Base-by-base conservation (phyloP, 2,888 invertebrate species). In the Epirrhoe tristata region DNA sequence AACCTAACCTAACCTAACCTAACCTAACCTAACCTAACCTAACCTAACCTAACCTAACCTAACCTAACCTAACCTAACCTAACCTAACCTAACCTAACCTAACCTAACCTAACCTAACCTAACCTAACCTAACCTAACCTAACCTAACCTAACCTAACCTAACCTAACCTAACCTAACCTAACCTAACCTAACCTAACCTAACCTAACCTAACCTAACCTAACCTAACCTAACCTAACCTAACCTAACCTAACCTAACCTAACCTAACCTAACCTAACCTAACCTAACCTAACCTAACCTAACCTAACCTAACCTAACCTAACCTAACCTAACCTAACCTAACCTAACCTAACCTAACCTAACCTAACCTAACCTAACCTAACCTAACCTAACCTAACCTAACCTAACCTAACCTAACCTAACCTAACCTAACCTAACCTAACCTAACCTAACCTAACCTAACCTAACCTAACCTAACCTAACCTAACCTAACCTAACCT, bases 11-110 rank as follows among this genome's bases (percentile, higher is more conserved):
- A 32, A 32, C 32, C 32, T 32, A 32, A 32, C 32, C 32, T 32
- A 32, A 32, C 32, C 32, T 32, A 32, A 32, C 32, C 32, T 32
- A 32, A 32, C 32, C 32, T 32, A 32, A 32, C 32, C 32, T 32
- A 32, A 32, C 32, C 32, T 43, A 43, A 43, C 43, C 43, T 43
- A 43, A 43, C 43, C 43, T 43, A 43, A 43, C 43, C 43, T 43
- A 43, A 43, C 43, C 43, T 43, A 43, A 43, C 43, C 43, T 43
- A 43, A 43, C 43, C 43, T 43, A 43, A 43, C 43, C 43, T 43
- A 43, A 43, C 43, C 43, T 43, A 43, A 43, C 43, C 43, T 43
- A 43, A 43, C 43, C 43, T 43, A 43, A 43, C 43, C 43, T 43
- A 43, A 43, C 43, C 43, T 43, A 43, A 43, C 43, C 43, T 43